phyloP scores from a whole-genome alignment of 2,113 vertebrate genomes.

The Ginglymostoma cirratum region DNA sequence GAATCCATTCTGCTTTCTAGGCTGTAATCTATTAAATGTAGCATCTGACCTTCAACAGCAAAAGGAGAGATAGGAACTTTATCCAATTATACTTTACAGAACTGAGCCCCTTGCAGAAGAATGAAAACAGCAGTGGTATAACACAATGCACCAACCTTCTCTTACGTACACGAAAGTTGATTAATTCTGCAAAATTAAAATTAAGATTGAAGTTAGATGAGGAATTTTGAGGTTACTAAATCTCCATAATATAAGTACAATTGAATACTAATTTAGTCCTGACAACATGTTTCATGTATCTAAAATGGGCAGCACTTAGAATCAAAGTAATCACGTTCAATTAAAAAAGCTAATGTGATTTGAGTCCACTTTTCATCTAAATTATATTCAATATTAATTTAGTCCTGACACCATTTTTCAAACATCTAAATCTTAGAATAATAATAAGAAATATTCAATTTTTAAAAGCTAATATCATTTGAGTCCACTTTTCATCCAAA shows the following conservation, averaged over 20 bases:
- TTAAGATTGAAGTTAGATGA: background rate
- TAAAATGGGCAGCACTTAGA: background rate
- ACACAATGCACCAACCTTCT: background rate
- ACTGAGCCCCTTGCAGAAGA: too few relatives aligned
- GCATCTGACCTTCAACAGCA: background rate
- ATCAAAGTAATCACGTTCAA: background rate
- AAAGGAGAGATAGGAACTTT: background rate
- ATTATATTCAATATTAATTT: background rate
- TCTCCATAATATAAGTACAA: background rate
- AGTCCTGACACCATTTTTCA: too few relatives aligned
- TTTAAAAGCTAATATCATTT: too few relatives aligned
- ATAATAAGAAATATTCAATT: too few relatives aligned
- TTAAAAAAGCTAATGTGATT: background rate
- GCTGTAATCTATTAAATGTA: background rate
- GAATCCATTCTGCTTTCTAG: too few relatives aligned
- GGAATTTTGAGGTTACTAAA: background rate
- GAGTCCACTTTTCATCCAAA: background rate
- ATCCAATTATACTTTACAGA: background rate
- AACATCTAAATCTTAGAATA: too few relatives aligned
- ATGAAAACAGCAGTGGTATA: background rate
- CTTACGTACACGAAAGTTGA: background rate
- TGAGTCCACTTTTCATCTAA: background rate
- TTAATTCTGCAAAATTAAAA: background rate
- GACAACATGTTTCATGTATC: background rate
- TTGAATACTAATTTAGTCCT: background rate